Evolutionary conservation across 2,888 invertebrate species (phyloP).

Genomic region (Phorcus lineatus): DNA sequence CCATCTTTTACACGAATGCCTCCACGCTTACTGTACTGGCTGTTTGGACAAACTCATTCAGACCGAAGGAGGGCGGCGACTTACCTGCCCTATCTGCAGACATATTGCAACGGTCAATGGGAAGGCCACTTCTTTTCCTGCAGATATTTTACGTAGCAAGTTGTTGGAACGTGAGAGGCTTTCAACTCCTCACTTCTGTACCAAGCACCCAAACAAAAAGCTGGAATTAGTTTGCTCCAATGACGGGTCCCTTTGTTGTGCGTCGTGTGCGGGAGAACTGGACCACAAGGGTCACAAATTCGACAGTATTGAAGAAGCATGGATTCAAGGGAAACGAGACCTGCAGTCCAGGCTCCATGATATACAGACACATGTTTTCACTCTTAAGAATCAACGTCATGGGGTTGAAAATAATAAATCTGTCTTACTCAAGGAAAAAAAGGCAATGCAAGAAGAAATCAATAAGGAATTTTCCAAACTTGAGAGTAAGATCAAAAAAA

Average conservation of each 20-base stretch:
- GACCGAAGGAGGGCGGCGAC: neutral
- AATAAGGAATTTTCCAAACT: too few relatives aligned
- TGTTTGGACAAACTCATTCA: neutral
- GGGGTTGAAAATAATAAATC: too few relatives aligned
- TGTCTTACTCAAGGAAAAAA: too few relatives aligned
- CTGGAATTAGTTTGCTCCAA: neutral
- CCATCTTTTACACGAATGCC: neutral
- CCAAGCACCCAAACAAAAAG: neutral
- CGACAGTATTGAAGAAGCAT: neutral
- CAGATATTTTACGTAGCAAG: neutral
- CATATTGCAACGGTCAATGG: neutral
- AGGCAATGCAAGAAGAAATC: too few relatives aligned
- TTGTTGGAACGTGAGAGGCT: neutral
- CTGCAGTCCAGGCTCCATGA: neutral
- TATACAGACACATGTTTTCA: neutral
- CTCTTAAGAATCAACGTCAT: neutral
- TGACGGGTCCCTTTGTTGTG: neutral
- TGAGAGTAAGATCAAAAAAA: too few relatives aligned
- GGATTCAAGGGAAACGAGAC: neutral
- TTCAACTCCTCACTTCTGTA: neutral
- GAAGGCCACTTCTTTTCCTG: neutral
- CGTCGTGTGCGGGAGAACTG: neutral
- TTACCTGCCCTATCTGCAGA: neutral
- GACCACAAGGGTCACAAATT: neutral
- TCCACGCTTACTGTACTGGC: neutral